Evolutionary conservation across 64 coral and sea anemone genomes (phyloP), one percentile per base, ranked within the genome.

Genomic region (Porites australiensis): DNA sequence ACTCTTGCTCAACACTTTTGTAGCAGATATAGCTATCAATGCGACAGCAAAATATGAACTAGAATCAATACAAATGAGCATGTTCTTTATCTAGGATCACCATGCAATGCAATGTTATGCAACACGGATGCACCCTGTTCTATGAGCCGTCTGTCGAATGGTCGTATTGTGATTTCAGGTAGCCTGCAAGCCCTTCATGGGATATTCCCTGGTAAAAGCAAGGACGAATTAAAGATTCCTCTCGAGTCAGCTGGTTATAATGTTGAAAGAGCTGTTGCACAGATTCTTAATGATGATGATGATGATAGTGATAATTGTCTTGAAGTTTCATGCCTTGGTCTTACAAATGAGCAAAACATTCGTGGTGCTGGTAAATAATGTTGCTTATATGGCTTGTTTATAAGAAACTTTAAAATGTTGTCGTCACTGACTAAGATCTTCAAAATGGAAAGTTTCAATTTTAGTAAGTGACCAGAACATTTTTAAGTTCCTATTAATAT

Each of bases 171-270:
- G 66, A 70, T 70, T 70, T 70, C 66, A 70, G 66, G 66, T 70
- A 70, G 66, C 15, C 66, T 20, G 66, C 66, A 70, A 70, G 66
- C 66, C 66, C 66, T 70, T 20, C 66, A 70, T 70, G 66, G 66
- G 66, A 70, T 70, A 70, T 70, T 70, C 66, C 66, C 66, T 70
- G 66, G 66, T 70, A 70, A 70, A 70, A 70, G 66, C 64, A 66
- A 66, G 64, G 64, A 66, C 64, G 64, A 66, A 66, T 66, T 66
- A 66, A 66, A 66, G 64, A 66, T 66, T 66, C 64, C 64, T 66
- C 9, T 16, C 15, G 64, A 66, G 64, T 66, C 64, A 66, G 64
- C 64, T 66, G 64, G 64, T 66, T 66, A 66, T 66, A 66, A 66
- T 66, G 10, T 66, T 66, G 15, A 66, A 66, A 66, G 64, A 66